Percentiles rank a stretch among this genome's conserved stretches.
phyloP scores from a whole-genome alignment of 2,113 vertebrate genomes.

The Lamprotornis superbus region DNA sequence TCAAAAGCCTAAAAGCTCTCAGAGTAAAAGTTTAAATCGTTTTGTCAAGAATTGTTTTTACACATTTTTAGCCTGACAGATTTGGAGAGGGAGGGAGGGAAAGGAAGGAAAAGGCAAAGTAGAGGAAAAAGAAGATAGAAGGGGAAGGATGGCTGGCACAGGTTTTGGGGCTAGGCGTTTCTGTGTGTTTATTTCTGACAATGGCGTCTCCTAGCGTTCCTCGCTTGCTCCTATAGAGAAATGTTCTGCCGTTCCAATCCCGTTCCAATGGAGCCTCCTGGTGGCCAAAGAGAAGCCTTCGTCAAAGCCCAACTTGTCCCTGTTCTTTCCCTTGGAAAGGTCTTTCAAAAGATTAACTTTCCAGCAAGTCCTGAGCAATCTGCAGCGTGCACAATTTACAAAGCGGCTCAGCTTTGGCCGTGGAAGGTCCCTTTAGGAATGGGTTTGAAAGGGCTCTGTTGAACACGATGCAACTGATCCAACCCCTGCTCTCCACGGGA shows the following conservation, averaged over 20 bases:
- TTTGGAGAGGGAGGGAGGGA: neutral
- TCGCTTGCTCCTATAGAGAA: neutral
- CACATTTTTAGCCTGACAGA: neutral
- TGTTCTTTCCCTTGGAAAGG: neutral
- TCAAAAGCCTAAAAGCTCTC: neutral
- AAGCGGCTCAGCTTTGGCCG: neutral
- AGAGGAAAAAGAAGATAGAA: neutral
- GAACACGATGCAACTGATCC: neutral
- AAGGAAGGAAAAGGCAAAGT: neutral
- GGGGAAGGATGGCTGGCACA: fast-evolving
- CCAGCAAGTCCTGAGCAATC: neutral
- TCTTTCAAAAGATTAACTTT: neutral
- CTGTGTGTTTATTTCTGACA: neutral
- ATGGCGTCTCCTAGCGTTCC: neutral
- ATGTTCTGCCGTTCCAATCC: neutral
- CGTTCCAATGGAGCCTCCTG: neutral
- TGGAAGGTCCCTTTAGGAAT: neutral
- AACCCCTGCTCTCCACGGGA: neutral
- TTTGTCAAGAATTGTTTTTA: neutral
- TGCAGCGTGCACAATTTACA: neutral
- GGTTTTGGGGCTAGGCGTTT: neutral
- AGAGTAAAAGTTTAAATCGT: neutral
- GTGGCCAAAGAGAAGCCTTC: neutral
- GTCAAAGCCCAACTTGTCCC: neutral
- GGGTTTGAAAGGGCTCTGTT: neutral